Base-by-base conservation (phyloP, 2,888 invertebrate species). In the Myopa tessellatipennis region DNA sequence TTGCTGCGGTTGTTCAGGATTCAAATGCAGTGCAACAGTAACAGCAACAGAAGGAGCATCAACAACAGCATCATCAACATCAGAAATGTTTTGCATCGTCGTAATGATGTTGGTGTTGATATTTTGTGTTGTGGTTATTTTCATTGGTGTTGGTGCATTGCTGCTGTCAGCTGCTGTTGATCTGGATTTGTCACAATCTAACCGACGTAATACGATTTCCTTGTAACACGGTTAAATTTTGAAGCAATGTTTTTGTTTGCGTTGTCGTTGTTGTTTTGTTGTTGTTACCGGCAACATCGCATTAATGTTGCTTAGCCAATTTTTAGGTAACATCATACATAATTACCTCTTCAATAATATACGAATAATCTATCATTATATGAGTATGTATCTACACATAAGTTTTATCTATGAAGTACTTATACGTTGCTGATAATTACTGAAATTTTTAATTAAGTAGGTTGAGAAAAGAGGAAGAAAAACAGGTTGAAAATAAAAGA, bases 211-310 rank as follows among this genome's bases (percentile, higher is more conserved):
- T 60, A 60, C 38, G 3, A 34, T n/a, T 38, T 40, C 60, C 71
- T 34, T 71, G 71, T 38, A 71, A 60, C 10, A 71, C n/a, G 71
- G 58, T 58, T 71, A n/a, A n/a, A n/a, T n/a, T n/a, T 55, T 34
- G 16, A 12, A 52, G n/a, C n/a, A 61, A 3, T 4, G 18, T 61
- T 26, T 3, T n/a, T 26, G 16, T 14, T 8, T n/a, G n/a, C n/a
- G n/a, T n/a, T n/a, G n/a, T n/a, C n/a, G n/a, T n/a, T n/a, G n/a
- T n/a, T 61, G 4, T n/a, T 18, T 1, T 26, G 61, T 18, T 61
- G 61, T 61, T 61, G 6, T n/a, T 5, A n/a, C n/a, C 26, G 6
- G 4, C 10, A 26, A 18, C 2, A 8, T 26, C 1, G 1, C 26
- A n/a, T 26, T 60, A 18, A 18, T 14, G 6, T 16, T 60, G 5